Conservation (phyloP, 2,797 vertebrate species). For the Arrhamphus sclerolepis region DNA sequence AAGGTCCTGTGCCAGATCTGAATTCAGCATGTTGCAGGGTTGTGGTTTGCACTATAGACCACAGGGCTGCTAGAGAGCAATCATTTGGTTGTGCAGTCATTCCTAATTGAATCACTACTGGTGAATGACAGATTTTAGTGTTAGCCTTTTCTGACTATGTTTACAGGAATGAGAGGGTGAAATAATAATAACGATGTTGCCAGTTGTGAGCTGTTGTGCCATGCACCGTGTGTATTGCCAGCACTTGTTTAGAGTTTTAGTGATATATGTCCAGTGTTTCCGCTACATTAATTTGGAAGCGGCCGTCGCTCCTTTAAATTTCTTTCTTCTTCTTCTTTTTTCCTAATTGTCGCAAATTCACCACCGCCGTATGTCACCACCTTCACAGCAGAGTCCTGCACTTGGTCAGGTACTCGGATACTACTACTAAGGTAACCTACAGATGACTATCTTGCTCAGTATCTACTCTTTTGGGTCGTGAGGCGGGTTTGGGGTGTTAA, state of each 20-base stretch:
- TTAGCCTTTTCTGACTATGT: slow-evolving; percentile 24
- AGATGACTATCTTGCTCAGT: too few relatives aligned
- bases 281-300: too few relatives aligned
- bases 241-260: slow-evolving; percentile 29
- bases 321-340: too few relatives aligned
- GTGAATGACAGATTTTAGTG: slow-evolving; percentile 34
- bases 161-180: slow-evolving; percentile 29
- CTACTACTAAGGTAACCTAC: too few relatives aligned
- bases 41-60: background rate
- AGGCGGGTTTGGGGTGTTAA: too few relatives aligned
- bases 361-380: too few relatives aligned
- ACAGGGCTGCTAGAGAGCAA: background rate
- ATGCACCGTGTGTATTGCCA: slow-evolving; percentile 29
- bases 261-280: too few relatives aligned
- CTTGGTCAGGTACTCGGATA: too few relatives aligned
- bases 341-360: too few relatives aligned
- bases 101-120: slow-evolving; percentile 8
- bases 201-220: slow-evolving; percentile 34
- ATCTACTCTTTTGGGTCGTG: too few relatives aligned
- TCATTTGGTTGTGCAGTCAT: slow-evolving; percentile 14
- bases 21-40: slow-evolving; percentile 37
- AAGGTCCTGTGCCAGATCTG: slow-evolving; percentile 31
- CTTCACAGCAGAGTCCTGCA: too few relatives aligned
- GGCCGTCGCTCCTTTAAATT: too few relatives aligned
- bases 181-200: slow-evolving; percentile 58